Base-by-base conservation (phyloP, 2,797 vertebrate genomes). In the Tinamus major region DNA sequence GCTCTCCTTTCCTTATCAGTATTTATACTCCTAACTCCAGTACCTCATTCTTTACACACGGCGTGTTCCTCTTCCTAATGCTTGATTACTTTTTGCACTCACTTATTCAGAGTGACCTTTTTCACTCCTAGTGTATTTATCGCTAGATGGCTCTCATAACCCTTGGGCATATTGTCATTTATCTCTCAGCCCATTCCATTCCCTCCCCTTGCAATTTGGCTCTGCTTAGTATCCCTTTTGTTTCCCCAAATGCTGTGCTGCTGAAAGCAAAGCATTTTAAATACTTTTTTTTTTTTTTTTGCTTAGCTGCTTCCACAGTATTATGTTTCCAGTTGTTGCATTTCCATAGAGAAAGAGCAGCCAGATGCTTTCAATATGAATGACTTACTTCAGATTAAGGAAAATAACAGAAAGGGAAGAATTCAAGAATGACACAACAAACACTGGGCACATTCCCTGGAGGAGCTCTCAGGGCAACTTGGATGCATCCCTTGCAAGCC, bases 81-180 rank as follows among this genome's bases (percentile, higher is more conserved):
- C 94, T 95, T 97, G 95, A 97, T 97, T 97, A 97, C 92, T 93
- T 96, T 95, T 93, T 93, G 83, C 78, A 89, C 65, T 90, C 91
- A 76, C 31, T 87, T 96, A 92, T 96, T 97, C 96, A 92, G 26
- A 74, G 68, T 95, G 92, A 92, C 92, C 90, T 96, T 97, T 96
- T 91, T 92, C 79, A 87, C 67, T 92, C 35, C 76, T 64, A 46
- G 76, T 26, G 21, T 95, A 96, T 95, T 96, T 97, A 95, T 94
- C 74, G 74, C 85, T 96, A 93, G 92, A 84, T 79, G 79, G 71
- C 84, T 96, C 96, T 96, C 94, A 95, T 95, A 94, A 96, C 95
- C 96, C 94, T 90, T 89, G 92, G 91, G 95, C 79, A 87, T 92
- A 89, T 90, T 95, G 89, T 95, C 95, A 94, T 97, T 97, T 97